Base-by-base conservation (phyloP, 2,888 invertebrate genomes). In the Beris chalybata region DNA sequence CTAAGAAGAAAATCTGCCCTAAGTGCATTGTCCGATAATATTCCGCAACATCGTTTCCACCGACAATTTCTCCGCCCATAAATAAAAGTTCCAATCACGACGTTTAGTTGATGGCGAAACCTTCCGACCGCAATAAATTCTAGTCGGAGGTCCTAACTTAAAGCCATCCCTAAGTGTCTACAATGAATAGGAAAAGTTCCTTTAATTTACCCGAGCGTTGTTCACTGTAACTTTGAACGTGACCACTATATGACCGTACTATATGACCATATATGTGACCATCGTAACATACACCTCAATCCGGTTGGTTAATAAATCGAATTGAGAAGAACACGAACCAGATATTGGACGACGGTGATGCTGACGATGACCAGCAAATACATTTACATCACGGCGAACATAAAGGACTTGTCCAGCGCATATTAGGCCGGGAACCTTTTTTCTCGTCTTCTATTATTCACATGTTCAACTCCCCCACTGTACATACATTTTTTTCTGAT, bases 251-350 rank as follows among this genome's bases (percentile, higher is more conserved):
- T 7, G 50, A 2, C 50, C 50, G 2, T 50, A 13, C 2, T 11
- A 7, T 50, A 50, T 13, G 50, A 13, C 7, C 50, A 7, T 15
- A 50, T 13, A 50, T 15, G 22, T 22, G 22, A 22, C 22, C 22
- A 22, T 22, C 22, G 22, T 22, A 1, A 22, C 22, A 22, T 22
- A 22, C 22, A 22, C 22, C 22, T 22, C 22, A 53, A 53, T 53
- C 30, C 15, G 0, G 56, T 13, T 7, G 56, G 29, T 32, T 29
- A 59, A 59, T 59, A 59, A 59, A 48, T 59, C 59, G 59, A 59
- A 13, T 32, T 32, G 59, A 31, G 32, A 32, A 48, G 47, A 38
- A 48, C 59, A 48, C 50, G 48, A 15, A 15, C 22, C 22, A 57
- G 50, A 31, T 50, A 48, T 47, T 48, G 31, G 47, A 32, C 32